phyloP scores from a whole-genome alignment of 1,140 invertebrate genomes.

The Monomorium pharaonis region DNA sequence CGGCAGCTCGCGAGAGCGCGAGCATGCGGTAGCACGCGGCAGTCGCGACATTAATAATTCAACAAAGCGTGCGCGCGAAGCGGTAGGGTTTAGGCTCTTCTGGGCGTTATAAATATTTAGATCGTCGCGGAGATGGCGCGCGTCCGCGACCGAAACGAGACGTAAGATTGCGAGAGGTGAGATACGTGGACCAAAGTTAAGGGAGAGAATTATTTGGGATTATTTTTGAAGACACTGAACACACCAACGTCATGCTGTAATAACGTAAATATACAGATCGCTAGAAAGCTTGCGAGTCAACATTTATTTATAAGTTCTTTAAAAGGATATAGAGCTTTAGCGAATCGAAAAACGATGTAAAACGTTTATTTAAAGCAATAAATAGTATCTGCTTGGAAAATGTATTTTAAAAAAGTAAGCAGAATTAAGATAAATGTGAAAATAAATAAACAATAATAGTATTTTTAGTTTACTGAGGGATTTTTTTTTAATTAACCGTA shows the following conservation, averaged over 20 bases:
- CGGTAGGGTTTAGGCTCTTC: conserved; percentile 67
- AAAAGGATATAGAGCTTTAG: too few relatives aligned
- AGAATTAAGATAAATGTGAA: too few relatives aligned
- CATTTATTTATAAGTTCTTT: neutral
- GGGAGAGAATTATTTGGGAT: conserved; percentile 10
- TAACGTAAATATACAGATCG: neutral
- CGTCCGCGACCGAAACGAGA: neutral
- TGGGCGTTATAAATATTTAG: conserved; percentile 73
- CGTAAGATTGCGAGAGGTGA: neutral
- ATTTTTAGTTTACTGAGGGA: too few relatives aligned
- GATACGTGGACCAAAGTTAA: neutral
- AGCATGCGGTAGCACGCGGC: conserved; percentile 65
- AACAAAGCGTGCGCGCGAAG: conserved; percentile 46
- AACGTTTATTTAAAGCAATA: too few relatives aligned
- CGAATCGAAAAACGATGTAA: too few relatives aligned
- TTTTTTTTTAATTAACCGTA: too few relatives aligned
- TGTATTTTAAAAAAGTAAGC: too few relatives aligned
- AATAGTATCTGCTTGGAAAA: too few relatives aligned
- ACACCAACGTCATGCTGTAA: neutral
- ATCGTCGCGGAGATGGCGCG: conserved; percentile 60
- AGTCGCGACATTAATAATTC: conserved; percentile 70
- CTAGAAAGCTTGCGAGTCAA: neutral
- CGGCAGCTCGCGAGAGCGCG: conserved; percentile 49
- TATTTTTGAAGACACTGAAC: conserved; percentile 7
- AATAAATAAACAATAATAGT: too few relatives aligned